Conservation (phyloP, 2,888 invertebrate genomes). For the Calameuta filiformis region DNA sequence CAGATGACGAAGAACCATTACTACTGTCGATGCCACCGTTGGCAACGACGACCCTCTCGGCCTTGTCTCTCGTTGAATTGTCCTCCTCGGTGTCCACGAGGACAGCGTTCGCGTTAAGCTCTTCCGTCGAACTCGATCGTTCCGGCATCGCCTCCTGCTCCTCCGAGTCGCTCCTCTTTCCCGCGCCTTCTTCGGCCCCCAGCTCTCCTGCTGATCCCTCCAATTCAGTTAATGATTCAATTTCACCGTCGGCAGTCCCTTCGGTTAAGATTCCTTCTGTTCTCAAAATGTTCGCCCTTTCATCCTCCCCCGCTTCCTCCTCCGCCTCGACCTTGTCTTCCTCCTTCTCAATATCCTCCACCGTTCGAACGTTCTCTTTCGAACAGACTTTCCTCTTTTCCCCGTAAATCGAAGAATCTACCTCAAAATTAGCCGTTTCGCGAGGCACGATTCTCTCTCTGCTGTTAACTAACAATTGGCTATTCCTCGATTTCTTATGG, state of each 20-base stretch:
- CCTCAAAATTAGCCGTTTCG: no score
- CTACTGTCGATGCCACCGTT: neutral
- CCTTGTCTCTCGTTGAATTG: slow-evolving; percentile 28
- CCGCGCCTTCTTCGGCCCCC: slow-evolving; percentile 27
- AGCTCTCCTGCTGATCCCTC: neutral
- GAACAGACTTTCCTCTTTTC: neutral
- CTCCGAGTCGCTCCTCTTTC: slow-evolving; percentile 50
- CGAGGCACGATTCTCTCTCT: no score
- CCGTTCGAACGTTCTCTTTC: neutral
- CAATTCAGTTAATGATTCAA: no score
- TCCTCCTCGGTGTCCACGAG: slow-evolving; percentile 46
- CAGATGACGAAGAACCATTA: slow-evolving; percentile 7
- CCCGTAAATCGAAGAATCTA: neutral
- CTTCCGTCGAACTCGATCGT: slow-evolving; percentile 53
- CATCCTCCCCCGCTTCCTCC: slow-evolving; percentile 30
- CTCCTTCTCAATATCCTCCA: neutral
- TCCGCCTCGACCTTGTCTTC: slow-evolving; percentile 62
- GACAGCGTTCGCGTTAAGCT: slow-evolving; percentile 47
- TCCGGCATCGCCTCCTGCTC: slow-evolving; percentile 43
- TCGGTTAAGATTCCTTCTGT: no score
- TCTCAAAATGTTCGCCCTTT: neutral
- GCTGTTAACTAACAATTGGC: no score
- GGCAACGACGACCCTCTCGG: neutral
- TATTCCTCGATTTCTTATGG: no score
- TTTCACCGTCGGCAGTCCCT: no score